These are phyloP conservation scores for Caenorhabditis becei DNA, from an alignment of 2,888 invertebrate genomes.

Conservation along the genomic window DNA sequence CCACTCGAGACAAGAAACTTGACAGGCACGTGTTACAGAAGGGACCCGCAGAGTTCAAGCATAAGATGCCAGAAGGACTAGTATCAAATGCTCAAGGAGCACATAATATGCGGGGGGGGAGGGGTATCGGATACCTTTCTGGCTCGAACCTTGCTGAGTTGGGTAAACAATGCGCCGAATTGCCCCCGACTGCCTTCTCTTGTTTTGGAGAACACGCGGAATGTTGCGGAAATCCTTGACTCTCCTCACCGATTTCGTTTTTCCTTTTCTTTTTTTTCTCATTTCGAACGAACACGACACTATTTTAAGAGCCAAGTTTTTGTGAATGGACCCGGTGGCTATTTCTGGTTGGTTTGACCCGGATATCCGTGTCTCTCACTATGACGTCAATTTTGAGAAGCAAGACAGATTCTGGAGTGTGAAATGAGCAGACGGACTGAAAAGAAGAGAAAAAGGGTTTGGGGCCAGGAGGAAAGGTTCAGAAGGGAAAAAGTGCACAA, in stretches of 20 bases:
- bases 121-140: slow-evolving; percentile 55
- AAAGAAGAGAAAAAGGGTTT: too few species aligned
- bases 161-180: slow-evolving; percentile 50
- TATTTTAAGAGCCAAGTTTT: slow-evolving; percentile 9
- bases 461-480: too few species aligned
- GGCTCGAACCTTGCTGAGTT: slow-evolving; percentile 44
- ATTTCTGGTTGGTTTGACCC: slow-evolving; percentile 19
- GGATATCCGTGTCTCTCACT: slow-evolving; percentile 7
- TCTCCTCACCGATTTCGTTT: not conserved
- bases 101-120: slow-evolving; percentile 38
- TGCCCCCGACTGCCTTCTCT: slow-evolving; percentile 15
- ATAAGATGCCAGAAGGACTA: not conserved
- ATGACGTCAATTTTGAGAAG: slow-evolving; percentile 14
- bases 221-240: slow-evolving; percentile 40
- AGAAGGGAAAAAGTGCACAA: slow-evolving; percentile 17
- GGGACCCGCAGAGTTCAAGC: not conserved
- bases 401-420: not conserved
- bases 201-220: slow-evolving; percentile 34
- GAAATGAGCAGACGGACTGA: not conserved
- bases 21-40: not conserved
- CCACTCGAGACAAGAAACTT: not conserved
- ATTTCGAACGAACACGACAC: slow-evolving; percentile 15
- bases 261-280: not conserved
- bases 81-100: slow-evolving; percentile 58
- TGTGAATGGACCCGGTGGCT: not conserved